Conservation (phyloP, 2,797 vertebrate species). For the Chaenodraco wilsoni region DNA sequence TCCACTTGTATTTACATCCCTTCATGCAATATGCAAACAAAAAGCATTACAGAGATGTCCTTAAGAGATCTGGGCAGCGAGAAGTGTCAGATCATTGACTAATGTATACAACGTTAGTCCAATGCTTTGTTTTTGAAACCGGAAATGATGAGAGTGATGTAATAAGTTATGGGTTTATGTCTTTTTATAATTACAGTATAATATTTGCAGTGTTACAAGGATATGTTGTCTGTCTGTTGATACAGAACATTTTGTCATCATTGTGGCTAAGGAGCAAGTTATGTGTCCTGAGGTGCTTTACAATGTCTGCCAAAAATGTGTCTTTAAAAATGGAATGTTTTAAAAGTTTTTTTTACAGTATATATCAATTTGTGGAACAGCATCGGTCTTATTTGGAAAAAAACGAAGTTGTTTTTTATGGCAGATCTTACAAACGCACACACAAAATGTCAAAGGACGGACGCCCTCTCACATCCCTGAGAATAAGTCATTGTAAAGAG, state of each 20-base stretch:
- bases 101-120: no score
- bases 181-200: background rate
- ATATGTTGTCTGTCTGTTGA: conserved; percentile 11
- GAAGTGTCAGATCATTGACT: background rate
- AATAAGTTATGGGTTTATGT: conserved; percentile 9
- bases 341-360: background rate
- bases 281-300: background rate
- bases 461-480: background rate
- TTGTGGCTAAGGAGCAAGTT: background rate
- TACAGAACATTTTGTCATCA: background rate
- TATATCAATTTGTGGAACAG: background rate
- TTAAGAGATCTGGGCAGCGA: background rate
- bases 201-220: conserved; percentile 1
- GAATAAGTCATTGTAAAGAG: conserved; percentile 19
- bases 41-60: background rate
- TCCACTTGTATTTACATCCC: background rate
- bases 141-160: background rate
- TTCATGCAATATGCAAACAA: background rate
- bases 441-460: background rate
- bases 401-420: no score
- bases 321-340: background rate
- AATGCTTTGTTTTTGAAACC: background rate
- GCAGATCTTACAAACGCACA: background rate
- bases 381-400: no score
- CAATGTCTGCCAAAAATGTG: background rate